Conservation (phyloP, 2,797 vertebrate genomes). For the Micropoecilia bifurca region DNA sequence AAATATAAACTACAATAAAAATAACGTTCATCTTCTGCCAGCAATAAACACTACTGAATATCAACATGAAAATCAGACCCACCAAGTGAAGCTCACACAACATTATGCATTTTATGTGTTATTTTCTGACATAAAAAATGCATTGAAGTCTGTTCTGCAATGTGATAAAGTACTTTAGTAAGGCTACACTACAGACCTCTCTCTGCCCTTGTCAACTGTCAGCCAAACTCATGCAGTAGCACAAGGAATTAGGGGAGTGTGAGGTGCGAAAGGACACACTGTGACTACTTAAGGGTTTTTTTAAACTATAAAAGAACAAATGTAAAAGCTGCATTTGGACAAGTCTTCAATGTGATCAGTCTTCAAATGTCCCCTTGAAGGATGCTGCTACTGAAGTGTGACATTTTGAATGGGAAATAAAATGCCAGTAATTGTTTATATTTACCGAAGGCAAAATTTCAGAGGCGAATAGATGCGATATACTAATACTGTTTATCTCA, state of each 20-base stretch:
- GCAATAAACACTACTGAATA: not conserved
- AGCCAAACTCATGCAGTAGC: not conserved
- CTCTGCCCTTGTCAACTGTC: not conserved
- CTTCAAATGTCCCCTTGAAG: not conserved
- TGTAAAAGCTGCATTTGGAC: not conserved
- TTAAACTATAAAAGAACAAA: not conserved
- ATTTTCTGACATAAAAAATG: not conserved
- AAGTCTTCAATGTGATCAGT: not conserved
- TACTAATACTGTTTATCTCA: not conserved
- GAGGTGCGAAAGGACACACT: not conserved
- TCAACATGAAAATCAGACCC: not conserved
- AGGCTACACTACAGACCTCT: not conserved
- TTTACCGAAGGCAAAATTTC: not conserved
- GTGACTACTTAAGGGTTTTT: not conserved
- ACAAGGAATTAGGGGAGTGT: not conserved
- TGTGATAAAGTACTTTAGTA: not conserved
- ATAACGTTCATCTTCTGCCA: not conserved
- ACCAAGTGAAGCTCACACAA: not conserved
- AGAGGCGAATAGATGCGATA: not conserved
- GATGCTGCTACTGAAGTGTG: not conserved
- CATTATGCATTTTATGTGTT: not conserved
- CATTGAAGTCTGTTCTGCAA: not conserved
- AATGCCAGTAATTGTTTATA: not conserved
- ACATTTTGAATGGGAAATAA: not conserved
- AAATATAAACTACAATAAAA: not conserved